Evolutionary conservation across 2,888 invertebrate genomes (phyloP), one percentile per base, ranked within the genome.

Genomic region (Drosophila yooni): DNA sequence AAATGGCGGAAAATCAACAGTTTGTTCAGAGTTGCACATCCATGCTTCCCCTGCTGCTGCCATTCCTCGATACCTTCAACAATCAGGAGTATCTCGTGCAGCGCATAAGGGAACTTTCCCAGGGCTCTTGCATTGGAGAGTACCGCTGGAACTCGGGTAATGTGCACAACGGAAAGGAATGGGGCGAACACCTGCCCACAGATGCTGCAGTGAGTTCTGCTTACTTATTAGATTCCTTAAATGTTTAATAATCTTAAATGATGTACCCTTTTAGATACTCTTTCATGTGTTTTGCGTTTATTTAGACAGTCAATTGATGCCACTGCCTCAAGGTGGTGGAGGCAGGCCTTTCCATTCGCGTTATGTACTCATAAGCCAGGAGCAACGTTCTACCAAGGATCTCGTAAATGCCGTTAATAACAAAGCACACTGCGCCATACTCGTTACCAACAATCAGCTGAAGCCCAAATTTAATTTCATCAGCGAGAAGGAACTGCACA

Each of bases 141-240:
- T 99, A 96, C 93, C 95, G 96, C 77, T 98, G 98, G 98, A 96
- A 96, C 93, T 95, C 96, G 67, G 98, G 98, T 53, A 96, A 96
- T 50, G 94, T 94, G 34, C 95, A 95, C 87, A 95, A 95, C 87
- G 95, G 95, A 21, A 95, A 96, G 87, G 95, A 95, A 56, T 98
- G 98, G 98, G 96, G 96, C 83, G 96, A 96, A 71, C 95, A 96
- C 87, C 94, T 97, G 81, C 98, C 98, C 18, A 96, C 97, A n/a
- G 98, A 99, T 94, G 95, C 97, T 33, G 96, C 96, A 88, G 96
- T 98, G 93, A 93, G 93, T 64, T 11, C 18, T 15, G 13, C 1
- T 6, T 27, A 2, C 13, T 2, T 18, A 10, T n/a, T 33, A 15
- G 1, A 25, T 56, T 15, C 2, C 27, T 46, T 27, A n/a, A 34